Base-by-base conservation (phyloP, 2,888 invertebrate species). In the Orthosia gracilis region DNA sequence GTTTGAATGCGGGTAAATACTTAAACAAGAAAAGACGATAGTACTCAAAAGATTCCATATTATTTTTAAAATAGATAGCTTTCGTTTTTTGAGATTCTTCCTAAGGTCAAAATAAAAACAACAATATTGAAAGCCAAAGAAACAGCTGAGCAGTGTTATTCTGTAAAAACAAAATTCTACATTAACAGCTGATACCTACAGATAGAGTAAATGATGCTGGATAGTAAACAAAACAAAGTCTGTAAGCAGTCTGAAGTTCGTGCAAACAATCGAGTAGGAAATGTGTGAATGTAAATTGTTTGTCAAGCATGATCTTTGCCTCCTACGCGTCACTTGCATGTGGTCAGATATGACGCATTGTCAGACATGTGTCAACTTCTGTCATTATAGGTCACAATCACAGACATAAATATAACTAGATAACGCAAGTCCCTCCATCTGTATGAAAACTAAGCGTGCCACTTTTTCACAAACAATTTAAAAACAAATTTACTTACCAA, bases 341-440 rank as follows among this genome's bases (percentile, higher is more conserved):
- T 26, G 45, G 57, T 66, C 49, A 23, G 0, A 13, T 21, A 40
- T 75, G 70, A 79, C 70, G 7, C 57, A 70, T 5, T 26, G 12
- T 26, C 23, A 23, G n/a, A 17, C 52, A 54, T 65, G 52, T 62
- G 55, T 78, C 78, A 80, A 13, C 17, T 52, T 61, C 45, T 52
- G 17, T 31, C 58, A 67, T 66, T 49, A 49, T 18, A 61, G 15
- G 54, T 45, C n/a, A n/a, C n/a, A n/a, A n/a, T n/a, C n/a, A n/a
- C n/a, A n/a, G n/a, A n/a, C n/a, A n/a, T n/a, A n/a, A n/a, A n/a
- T n/a, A n/a, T n/a, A n/a, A n/a, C n/a, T n/a, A n/a, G n/a, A n/a
- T n/a, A n/a, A n/a, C n/a, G n/a, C n/a, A n/a, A n/a, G n/a, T n/a
- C n/a, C n/a, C n/a, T n/a, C n/a, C n/a, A n/a, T n/a, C n/a, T n/a